These are phyloP conservation scores for Cybosia mesomella DNA, from an alignment of 2,888 invertebrate species.

Conservation along the genomic window DNA sequence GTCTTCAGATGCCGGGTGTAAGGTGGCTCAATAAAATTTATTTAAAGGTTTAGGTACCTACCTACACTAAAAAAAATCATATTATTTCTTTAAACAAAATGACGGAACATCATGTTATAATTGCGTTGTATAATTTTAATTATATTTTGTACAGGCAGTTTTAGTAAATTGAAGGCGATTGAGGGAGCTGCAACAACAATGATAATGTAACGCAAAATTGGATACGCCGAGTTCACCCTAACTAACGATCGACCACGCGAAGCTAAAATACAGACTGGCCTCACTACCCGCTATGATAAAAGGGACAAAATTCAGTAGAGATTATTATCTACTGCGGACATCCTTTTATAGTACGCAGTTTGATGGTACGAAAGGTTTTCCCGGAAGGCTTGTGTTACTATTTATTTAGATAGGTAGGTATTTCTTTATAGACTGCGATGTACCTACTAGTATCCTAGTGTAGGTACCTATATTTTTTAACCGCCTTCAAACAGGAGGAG, in stretches of 20 bases:
- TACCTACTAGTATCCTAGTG: neutral
- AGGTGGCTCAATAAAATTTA: too few relatives aligned
- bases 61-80: neutral
- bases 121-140: slow-evolving; percentile 42
- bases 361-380: slow-evolving; percentile 27
- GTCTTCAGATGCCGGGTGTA: too few relatives aligned
- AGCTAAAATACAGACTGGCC: slow-evolving; percentile 37
- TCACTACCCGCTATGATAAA: slow-evolving; percentile 34
- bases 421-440: neutral
- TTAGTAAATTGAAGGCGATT: slow-evolving; percentile 63
- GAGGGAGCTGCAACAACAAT: slow-evolving; percentile 69
- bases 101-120: slow-evolving; percentile 5
- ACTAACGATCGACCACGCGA: slow-evolving; percentile 52
- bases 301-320: slow-evolving; percentile 42
- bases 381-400: slow-evolving; percentile 12
- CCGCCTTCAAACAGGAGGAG: too few relatives aligned
- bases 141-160: slow-evolving; percentile 57
- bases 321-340: slow-evolving; percentile 38
- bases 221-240: slow-evolving; percentile 59
- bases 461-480: neutral
- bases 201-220: slow-evolving; percentile 72
- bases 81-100: slow-evolving; percentile 19
- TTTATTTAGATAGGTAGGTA: slow-evolving; percentile 59
- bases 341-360: slow-evolving; percentile 32
- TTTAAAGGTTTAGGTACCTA: too few relatives aligned